Evolutionary conservation across 2,797 vertebrate species (phyloP), one percentile per base, ranked within the genome.

Genomic region (Rhinella marina): DNA sequence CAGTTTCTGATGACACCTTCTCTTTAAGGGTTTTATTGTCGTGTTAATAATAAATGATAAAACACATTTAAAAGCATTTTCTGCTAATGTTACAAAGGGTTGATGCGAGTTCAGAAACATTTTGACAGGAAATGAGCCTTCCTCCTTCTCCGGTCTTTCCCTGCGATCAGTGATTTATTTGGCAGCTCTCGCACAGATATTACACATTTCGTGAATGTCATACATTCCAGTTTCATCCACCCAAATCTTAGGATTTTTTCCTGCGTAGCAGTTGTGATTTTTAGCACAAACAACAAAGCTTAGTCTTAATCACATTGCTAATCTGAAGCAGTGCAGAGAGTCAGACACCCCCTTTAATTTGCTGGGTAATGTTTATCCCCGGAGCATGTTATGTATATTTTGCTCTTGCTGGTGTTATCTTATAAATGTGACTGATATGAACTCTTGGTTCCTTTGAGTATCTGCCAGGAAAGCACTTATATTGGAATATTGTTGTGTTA

Each of bases 401-500:
- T 94, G 91, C 92, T 94, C 92, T 84, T 93, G 92, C 93, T 93
- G 93, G 91, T 93, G 91, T 94, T 94, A 94, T 94, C 93, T 94
- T 94, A 93, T 93, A 93, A 91, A 91, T 94, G 91, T 90, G 90
- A 88, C 92, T 93, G 93, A 94, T 93, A 92, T 92, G 93, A 94
- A 93, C 93, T 94, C 72, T 61, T 93, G 92, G 91, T 91, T 94
- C 90, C 93, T 94, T 94, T 95, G 94, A 94, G 92, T 93, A 92
- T 91, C 83, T 93, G 94, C 94, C 94, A 95, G 93, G 93, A 94
- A 94, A 94, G 94, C 93, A 94, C 94, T 95, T 94, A 94, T 90
- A 77, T 92, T 50, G 90, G 92, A 92, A 93, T 94, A 94, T 94
- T 92, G 92, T 90, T 92, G 92, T 92, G 91, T 93, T 91, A 90